These are phyloP conservation scores for Lonchura striata DNA, from an alignment of 2,113 vertebrate genomes.

Conservation along the genomic window DNA sequence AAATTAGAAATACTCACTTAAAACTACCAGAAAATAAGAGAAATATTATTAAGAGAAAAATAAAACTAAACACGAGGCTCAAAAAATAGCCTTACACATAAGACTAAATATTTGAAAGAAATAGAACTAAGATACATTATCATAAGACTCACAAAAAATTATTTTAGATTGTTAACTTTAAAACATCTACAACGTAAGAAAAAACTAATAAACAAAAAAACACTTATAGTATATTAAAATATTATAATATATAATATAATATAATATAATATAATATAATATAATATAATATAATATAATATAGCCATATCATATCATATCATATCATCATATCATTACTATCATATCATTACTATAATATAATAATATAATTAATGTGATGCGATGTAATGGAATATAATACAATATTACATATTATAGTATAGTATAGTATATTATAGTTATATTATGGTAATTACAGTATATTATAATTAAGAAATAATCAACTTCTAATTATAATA, in stretches of 20 bases:
- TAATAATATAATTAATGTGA: too few relatives aligned
- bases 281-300: too few relatives aligned
- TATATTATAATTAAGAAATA: not conserved
- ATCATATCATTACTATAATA: too few relatives aligned
- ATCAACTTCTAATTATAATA: not conserved
- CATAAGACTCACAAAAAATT: not conserved
- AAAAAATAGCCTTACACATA: not conserved
- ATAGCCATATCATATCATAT: too few relatives aligned
- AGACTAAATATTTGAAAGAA: not conserved
- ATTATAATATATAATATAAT: too few relatives aligned
- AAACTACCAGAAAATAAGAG: not conserved
- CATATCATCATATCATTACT: too few relatives aligned
- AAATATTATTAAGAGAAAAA: not conserved
- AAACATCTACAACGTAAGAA: not conserved
- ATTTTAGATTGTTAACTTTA: not conserved
- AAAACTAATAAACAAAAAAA: not conserved
- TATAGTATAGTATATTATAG: not conserved
- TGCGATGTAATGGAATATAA: too few relatives aligned
- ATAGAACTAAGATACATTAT: not conserved
- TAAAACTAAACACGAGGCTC: not conserved
- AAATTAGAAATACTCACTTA: not conserved
- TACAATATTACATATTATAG: not conserved
- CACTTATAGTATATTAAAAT: not conserved
- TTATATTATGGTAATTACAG: too few relatives aligned
- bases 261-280: too few relatives aligned